phyloP scores from a whole-genome alignment of 2,888 invertebrate genomes.

The Lacanobia wlatinum region DNA sequence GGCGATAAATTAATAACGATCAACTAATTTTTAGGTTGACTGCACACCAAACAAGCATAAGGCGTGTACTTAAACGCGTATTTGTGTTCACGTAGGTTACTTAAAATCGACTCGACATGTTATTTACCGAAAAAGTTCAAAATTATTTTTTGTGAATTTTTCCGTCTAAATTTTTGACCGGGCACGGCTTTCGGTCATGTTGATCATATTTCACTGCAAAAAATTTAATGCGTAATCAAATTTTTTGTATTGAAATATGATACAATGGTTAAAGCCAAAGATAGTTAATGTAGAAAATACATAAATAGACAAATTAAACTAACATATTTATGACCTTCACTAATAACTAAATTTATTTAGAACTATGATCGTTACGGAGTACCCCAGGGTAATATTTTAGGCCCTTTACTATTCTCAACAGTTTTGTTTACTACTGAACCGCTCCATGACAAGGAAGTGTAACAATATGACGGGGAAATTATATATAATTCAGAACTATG shows the following conservation, averaged over 20 bases:
- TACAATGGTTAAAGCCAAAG: no score
- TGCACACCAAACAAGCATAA: slow-evolving; percentile 40
- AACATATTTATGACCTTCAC: background rate
- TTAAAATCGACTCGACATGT: background rate
- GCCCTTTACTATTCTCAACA: slow-evolving; percentile 8
- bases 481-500: background rate
- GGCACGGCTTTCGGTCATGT: slow-evolving; percentile 22
- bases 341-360: background rate
- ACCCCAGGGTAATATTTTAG: slow-evolving; percentile 30
- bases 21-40: slow-evolving; percentile 7
- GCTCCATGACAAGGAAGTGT: background rate
- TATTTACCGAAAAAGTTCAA: background rate
- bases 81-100: background rate
- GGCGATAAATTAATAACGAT: slow-evolving; percentile 33
- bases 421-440: background rate
- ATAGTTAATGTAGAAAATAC: background rate
- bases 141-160: background rate
- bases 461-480: background rate
- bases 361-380: slow-evolving; percentile 8
- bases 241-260: no score
- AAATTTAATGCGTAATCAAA: no score
- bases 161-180: background rate
- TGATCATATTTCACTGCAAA: background rate
- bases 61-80: background rate
- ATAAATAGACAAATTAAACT: background rate